phyloP scores from a whole-genome alignment of 2,888 invertebrate genomes.

The Dynastes tityus region DNA sequence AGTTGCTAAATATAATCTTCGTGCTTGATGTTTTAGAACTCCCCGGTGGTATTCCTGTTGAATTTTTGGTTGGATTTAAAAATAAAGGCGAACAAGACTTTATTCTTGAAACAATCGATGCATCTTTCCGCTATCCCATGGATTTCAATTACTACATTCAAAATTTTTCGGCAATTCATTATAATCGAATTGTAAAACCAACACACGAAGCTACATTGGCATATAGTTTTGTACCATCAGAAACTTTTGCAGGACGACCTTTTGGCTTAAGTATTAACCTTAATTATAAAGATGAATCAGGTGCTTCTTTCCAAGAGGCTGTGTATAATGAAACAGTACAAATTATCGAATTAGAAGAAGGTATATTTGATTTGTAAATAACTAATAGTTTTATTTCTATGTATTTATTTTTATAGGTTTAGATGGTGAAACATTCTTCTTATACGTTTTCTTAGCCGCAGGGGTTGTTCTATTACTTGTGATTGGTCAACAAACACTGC shows the following conservation, averaged over 20 bases:
- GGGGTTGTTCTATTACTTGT: conserved; percentile 90
- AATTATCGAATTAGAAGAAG: conserved; percentile 96
- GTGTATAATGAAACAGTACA: conserved; percentile 98
- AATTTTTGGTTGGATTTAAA: conserved; percentile 95
- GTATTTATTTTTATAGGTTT: conserved; percentile 72
- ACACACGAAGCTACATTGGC: conserved; percentile 94
- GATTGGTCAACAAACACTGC: conserved; percentile 89
- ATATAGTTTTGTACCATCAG: conserved; percentile 95
- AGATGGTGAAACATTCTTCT: conserved; percentile 98
- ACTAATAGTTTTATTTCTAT: conserved; percentile 1
- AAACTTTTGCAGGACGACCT: conserved; percentile 96
- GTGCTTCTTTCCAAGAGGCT: conserved; percentile 84
- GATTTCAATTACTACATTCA: conserved; percentile 99
- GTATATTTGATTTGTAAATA: conserved; percentile 17
- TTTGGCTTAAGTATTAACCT: conserved; percentile 96
- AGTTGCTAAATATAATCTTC: no score
- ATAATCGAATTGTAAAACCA: conserved; percentile 90
- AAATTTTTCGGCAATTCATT: conserved; percentile 95
- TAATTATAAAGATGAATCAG: conserved; percentile 87
- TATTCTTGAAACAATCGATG: conserved; percentile 93
- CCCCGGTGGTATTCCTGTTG: conserved; percentile 92
- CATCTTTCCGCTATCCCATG: conserved; percentile 99
- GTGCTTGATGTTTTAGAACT: conserved; percentile 76
- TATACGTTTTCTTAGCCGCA: conserved; percentile 95
- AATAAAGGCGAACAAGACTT: conserved; percentile 96